Conservation (phyloP, 37 sponge, comb jelly and placozoan genomes). For the Oscarella lobularis region DNA sequence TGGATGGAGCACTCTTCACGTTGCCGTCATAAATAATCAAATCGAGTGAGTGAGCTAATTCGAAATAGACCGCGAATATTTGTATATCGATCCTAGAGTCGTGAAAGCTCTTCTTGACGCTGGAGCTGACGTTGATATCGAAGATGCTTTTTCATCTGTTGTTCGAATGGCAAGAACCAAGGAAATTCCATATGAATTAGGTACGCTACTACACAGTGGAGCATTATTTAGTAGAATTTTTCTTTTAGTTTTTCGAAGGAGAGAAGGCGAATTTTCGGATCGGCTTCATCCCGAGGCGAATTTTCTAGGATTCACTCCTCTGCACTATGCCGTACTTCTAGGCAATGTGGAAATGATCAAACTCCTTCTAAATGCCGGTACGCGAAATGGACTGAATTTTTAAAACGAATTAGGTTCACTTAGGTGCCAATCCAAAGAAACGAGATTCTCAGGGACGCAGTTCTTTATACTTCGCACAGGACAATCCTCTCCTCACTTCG, state of each 20-base stretch:
- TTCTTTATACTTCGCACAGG: too few species aligned
- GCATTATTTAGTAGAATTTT: background rate
- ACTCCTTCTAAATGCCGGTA: conserved; percentile 26
- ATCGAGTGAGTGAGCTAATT: conserved; percentile 15
- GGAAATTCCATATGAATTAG: conserved; percentile 2
- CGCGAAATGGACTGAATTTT: background rate
- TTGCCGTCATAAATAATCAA: conserved; percentile 43
- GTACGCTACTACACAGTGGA: conserved; percentile 9
- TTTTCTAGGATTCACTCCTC: conserved; percentile 78
- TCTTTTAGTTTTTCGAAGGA: conserved; percentile 26
- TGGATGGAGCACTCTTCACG: conserved; percentile 74
- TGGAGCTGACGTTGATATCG: conserved; percentile 64
- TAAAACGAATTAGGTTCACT: background rate
- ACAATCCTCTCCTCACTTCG: too few species aligned
- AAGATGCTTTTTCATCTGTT: conserved; percentile 66
- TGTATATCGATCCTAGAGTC: background rate
- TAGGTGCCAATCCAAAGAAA: background rate
- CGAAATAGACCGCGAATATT: too few species aligned
- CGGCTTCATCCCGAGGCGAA: conserved; percentile 36
- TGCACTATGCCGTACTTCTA: conserved; percentile 79
- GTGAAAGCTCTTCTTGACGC: conserved; percentile 32
- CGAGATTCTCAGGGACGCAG: background rate
- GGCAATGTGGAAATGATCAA: conserved; percentile 38
- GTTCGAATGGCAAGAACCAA: conserved; percentile 24
- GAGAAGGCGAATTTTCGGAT: conserved; percentile 52